Conservation (phyloP, 2,888 invertebrate species). For the Nemotelus nigrinus region DNA sequence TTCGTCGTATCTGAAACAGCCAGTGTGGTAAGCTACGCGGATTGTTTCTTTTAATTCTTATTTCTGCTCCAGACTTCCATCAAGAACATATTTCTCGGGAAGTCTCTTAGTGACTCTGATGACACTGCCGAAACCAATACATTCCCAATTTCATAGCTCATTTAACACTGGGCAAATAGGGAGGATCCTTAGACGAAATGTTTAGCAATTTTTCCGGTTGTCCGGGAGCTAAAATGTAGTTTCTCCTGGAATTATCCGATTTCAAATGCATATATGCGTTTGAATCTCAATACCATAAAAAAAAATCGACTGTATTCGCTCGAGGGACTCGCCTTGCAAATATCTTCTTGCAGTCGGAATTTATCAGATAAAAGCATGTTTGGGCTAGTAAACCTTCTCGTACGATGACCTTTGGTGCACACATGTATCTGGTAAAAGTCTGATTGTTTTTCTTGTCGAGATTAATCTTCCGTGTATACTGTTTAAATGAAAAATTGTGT, state of each 20-base stretch:
- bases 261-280: constrained; percentile 9
- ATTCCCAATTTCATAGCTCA: constrained; percentile 50
- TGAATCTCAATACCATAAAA: not conserved
- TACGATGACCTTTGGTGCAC: not conserved
- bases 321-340: not conserved
- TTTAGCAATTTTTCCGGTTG: not conserved
- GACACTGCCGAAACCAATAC: constrained; percentile 26
- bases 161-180: constrained; percentile 45
- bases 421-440: constrained; percentile 1
- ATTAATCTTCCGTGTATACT: constrained; percentile 30
- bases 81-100: no score
- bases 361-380: not conserved
- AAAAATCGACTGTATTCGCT: not conserved
- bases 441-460: constrained; percentile 8
- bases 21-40: no score
- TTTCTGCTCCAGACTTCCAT: no score
- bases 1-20: no score
- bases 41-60: no score
- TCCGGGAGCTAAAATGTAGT: not conserved
- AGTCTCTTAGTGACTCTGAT: no score
- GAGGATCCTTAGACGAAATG: not conserved
- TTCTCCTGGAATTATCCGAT: not conserved
- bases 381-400: not conserved
- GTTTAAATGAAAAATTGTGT: constrained; percentile 34
- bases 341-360: not conserved